phyloP scores from a whole-genome alignment of 1,140 invertebrate genomes.

The Aphelinus atriplicis region DNA sequence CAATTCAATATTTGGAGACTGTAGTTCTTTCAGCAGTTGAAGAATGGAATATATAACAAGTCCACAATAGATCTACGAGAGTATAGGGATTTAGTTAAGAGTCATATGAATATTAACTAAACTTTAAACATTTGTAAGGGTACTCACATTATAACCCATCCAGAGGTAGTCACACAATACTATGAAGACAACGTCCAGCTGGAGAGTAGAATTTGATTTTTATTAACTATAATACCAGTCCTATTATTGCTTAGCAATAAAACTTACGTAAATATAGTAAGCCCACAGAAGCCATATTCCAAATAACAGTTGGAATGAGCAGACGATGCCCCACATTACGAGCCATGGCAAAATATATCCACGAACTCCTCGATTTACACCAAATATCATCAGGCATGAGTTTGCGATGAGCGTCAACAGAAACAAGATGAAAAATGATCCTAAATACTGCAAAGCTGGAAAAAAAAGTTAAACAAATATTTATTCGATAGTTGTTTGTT shows the following conservation, averaged over 20 bases:
- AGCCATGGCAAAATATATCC: constrained; percentile 86
- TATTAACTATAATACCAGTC: background rate
- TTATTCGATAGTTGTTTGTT: too few species aligned
- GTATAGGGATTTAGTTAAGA: constrained; percentile 35
- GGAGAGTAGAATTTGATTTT: constrained; percentile 52
- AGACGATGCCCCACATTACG: constrained; percentile 74
- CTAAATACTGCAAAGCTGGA: constrained; percentile 80
- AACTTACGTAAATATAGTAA: constrained; percentile 90
- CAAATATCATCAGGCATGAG: constrained; percentile 71
- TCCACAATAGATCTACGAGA: constrained; percentile 85
- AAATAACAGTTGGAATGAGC: constrained; percentile 81
- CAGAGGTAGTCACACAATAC: constrained; percentile 80
- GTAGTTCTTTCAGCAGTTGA: constrained; percentile 79
- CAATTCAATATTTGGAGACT: constrained; percentile 88
- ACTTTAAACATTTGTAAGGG: background rate
- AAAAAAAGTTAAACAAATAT: constrained; percentile 46
- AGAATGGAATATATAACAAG: constrained; percentile 86
- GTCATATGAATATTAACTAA: constrained; percentile 30
- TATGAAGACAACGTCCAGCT: constrained; percentile 82
- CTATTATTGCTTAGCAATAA: background rate
- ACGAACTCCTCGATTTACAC: constrained; percentile 73
- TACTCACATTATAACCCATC: constrained; percentile 86
- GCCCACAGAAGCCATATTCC: constrained; percentile 85
- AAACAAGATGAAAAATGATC: constrained; percentile 78
- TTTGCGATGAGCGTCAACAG: constrained; percentile 75